A percentile compares a stretch with the other conserved stretches of the same genome.
Evolutionary conservation across 30 jellyfish, hydroid and myxozoan genomes (phyloP).

Genomic region (Hydractinia symbiolongicarpus): DNA sequence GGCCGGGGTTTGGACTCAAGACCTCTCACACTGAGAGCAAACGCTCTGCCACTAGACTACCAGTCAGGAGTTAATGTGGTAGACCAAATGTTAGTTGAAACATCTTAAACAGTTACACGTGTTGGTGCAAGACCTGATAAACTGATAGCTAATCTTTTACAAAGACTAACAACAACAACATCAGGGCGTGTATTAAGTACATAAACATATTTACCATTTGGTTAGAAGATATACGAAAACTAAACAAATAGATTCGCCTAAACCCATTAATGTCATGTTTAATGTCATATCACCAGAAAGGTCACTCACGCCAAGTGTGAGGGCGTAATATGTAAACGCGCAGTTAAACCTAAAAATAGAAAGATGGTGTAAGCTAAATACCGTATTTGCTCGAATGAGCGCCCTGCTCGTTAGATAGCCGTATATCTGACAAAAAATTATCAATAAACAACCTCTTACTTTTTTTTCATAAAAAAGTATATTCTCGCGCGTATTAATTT

Average conservation of each 20-base stretch:
- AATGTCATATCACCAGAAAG: constrained; percentile 1
- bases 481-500: no score
- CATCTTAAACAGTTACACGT: no score
- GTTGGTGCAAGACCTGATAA: no score
- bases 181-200: no score
- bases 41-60: no score
- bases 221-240: background rate
- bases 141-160: no score
- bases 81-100: no score
- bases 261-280: constrained; percentile 17
- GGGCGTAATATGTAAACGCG: constrained; percentile 13
- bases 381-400: background rate
- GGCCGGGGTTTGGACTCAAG: no score
- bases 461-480: no score
- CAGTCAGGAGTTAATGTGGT: no score
- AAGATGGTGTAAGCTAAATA: background rate
- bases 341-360: constrained; percentile 19
- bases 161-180: no score
- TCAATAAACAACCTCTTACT: background rate
- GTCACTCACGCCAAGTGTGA: constrained; percentile 22
- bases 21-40: no score
- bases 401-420: background rate
- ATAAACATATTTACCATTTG: constrained; percentile 1
- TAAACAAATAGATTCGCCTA: background rate
- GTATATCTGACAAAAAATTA: background rate